phyloP scores from a whole-genome alignment of 2,113 vertebrate genomes.

The Rhynchopsitta pachyrhyncha region DNA sequence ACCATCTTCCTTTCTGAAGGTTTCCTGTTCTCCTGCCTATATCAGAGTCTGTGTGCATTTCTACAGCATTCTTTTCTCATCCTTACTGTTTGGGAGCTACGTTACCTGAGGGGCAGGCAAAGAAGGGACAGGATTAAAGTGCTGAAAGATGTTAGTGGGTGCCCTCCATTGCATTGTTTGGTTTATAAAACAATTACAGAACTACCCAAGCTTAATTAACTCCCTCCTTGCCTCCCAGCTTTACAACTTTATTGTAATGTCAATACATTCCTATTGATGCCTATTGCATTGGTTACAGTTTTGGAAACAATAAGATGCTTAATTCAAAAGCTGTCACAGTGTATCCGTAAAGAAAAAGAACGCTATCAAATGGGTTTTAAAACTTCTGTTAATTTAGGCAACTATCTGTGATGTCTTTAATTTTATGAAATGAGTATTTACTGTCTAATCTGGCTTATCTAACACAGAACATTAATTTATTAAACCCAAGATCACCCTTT shows the following conservation, averaged over 20 bases:
- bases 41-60: not conserved
- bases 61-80: not conserved
- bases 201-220: not conserved
- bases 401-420: not conserved
- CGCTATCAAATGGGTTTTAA: rapidly evolving
- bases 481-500: not conserved
- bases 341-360: not conserved
- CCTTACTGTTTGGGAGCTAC: not conserved
- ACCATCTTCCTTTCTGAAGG: not conserved
- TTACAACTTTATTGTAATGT: not conserved
- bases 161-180: rapidly evolving
- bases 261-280: not conserved
- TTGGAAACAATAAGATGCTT: not conserved
- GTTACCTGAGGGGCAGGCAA: not conserved
- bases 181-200: not conserved
- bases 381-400: not conserved
- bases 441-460: not conserved
- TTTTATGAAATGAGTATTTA: not conserved
- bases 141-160: not conserved
- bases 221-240: rapidly evolving
- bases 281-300: not conserved
- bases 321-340: not conserved
- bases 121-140: not conserved
- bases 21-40: not conserved
- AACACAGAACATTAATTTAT: not conserved